phyloP scores from a whole-genome alignment of 2,888 invertebrate genomes.

The Fabriciana adippe region DNA sequence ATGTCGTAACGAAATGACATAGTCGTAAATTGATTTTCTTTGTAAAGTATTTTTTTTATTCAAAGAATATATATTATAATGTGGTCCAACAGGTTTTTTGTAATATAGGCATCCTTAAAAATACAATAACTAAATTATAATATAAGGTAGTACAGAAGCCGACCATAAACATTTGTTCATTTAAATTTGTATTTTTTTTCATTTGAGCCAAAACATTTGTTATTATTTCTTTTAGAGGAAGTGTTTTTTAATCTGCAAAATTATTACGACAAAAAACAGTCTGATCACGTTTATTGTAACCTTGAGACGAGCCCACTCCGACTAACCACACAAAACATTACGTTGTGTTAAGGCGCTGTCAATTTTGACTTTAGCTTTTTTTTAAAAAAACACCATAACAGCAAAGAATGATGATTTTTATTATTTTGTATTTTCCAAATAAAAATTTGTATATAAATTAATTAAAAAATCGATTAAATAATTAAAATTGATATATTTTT shows the following conservation, averaged over 20 bases:
- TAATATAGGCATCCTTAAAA: background rate
- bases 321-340: slow-evolving; percentile 42
- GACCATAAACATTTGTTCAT: background rate
- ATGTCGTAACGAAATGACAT: background rate
- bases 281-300: slow-evolving; percentile 58
- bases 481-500: no score
- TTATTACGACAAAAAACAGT: slow-evolving; percentile 52
- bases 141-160: background rate
- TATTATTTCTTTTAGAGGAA: slow-evolving; percentile 47
- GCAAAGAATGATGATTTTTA: background rate
- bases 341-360: slow-evolving; percentile 46
- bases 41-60: slow-evolving; percentile 7
- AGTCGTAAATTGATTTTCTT: background rate
- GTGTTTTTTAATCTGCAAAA: slow-evolving; percentile 45
- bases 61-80: slow-evolving; percentile 10
- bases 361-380: slow-evolving; percentile 22
- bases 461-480: no score
- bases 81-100: slow-evolving; percentile 16
- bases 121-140: slow-evolving; percentile 2
- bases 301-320: slow-evolving; percentile 61
- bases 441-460: background rate
- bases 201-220: slow-evolving; percentile 25
- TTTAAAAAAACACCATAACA: background rate
- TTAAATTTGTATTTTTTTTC: background rate
- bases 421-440: background rate